These are phyloP conservation scores for Euphonia xanthogaster DNA, from an alignment of 2,797 vertebrate species.

Conservation along the genomic window DNA sequence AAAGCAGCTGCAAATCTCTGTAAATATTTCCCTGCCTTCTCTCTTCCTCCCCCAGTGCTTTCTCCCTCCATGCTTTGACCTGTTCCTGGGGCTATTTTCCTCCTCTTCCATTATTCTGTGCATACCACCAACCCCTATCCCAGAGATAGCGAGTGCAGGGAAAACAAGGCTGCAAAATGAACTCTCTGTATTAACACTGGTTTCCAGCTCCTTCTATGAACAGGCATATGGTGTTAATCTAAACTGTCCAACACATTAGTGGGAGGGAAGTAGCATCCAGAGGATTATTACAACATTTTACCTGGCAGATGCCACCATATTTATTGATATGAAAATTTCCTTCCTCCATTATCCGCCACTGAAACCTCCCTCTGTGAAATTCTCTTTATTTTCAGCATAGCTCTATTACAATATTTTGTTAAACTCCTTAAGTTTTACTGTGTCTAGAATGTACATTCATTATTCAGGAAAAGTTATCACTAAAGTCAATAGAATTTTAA, in stretches of 20 bases:
- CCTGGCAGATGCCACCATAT: background rate
- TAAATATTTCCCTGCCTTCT: background rate
- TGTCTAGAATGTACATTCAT: background rate
- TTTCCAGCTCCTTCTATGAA: background rate
- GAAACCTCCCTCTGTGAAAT: background rate
- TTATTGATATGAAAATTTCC: background rate
- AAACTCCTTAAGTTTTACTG: background rate
- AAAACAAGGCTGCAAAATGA: background rate
- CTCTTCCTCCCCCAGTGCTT: background rate
- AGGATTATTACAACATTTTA: slow-evolving; percentile 19
- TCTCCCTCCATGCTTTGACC: background rate
- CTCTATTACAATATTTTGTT: background rate
- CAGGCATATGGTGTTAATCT: background rate
- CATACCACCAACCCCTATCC: background rate
- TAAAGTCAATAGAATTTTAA: background rate
- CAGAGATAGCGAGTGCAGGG: accelerated
- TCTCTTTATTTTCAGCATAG: background rate
- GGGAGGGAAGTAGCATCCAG: background rate
- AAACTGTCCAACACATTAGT: background rate
- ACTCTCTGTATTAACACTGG: background rate
- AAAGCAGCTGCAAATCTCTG: background rate
- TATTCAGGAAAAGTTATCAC: background rate
- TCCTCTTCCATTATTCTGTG: background rate
- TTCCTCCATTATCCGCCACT: background rate
- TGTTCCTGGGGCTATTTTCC: background rate